Evolutionary conservation across 2,113 vertebrate genomes (phyloP).

Genomic region (Barbus barbus): DNA sequence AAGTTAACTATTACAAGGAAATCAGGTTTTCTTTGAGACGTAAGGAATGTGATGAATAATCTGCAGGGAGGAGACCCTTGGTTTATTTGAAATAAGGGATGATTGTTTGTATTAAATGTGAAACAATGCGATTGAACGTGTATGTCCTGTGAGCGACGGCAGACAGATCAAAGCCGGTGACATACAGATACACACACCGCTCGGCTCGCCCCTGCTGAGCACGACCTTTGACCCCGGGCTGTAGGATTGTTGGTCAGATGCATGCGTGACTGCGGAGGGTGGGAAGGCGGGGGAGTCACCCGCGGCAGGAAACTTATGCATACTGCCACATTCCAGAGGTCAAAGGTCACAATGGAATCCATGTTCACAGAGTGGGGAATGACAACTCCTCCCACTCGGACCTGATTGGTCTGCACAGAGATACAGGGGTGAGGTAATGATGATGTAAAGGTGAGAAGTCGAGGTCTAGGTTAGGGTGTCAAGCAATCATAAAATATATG

Average conservation of each 20-base stretch:
- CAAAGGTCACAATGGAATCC: slow-evolving; percentile 17
- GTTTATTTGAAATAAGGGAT: slow-evolving; percentile 18
- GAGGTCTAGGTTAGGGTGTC: not conserved
- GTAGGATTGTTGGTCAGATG: not conserved
- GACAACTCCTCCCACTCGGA: not conserved
- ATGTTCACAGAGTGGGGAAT: not conserved
- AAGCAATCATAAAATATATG: too few relatives aligned
- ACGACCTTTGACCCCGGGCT: slow-evolving; percentile 65
- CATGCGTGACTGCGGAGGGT: slow-evolving; percentile 46
- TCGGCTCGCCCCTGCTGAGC: slow-evolving; percentile 47
- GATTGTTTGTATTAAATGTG: slow-evolving; percentile 2
- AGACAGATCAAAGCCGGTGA: slow-evolving; percentile 54
- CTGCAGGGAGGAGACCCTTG: not conserved
- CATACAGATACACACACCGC: slow-evolving; percentile 48
- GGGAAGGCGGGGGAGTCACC: not conserved
- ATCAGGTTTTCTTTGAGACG: not conserved
- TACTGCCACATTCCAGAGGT: slow-evolving; percentile 41
- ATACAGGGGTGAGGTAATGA: slow-evolving; percentile 15
- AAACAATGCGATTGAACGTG: slow-evolving; percentile 17
- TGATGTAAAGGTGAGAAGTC: slow-evolving; percentile 2
- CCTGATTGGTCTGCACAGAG: slow-evolving; percentile 4
- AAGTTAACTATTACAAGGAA: not conserved
- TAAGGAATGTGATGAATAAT: not conserved
- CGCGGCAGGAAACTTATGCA: slow-evolving; percentile 50
- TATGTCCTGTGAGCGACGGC: not conserved